phyloP scores from a whole-genome alignment of 2,888 invertebrate species.

The Ypsolopha scabrella region DNA sequence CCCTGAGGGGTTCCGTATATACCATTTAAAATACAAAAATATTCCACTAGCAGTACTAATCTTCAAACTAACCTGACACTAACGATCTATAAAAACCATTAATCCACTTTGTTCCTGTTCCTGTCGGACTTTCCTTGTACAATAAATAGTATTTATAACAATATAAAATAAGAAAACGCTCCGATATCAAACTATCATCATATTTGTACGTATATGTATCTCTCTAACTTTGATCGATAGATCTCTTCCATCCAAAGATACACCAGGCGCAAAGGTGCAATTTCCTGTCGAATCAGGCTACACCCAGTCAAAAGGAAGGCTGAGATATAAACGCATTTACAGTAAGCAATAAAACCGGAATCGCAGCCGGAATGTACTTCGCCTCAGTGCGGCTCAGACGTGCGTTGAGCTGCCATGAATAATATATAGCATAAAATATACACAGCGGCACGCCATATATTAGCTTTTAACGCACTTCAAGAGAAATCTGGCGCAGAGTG shows the following conservation, averaged over 20 bases:
- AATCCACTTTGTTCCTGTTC: no score
- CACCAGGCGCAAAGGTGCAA: not conserved
- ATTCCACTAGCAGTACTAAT: no score
- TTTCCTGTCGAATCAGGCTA: not conserved
- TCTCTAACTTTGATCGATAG: not conserved
- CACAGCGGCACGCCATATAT: not conserved
- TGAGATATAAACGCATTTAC: slow-evolving; percentile 23
- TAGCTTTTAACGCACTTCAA: not conserved
- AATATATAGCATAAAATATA: slow-evolving; percentile 12
- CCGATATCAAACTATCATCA: no score
- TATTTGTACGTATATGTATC: no score
- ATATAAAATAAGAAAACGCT: no score
- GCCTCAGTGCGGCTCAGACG: slow-evolving; percentile 2
- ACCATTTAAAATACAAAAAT: no score
- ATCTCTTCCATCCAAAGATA: not conserved
- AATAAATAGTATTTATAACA: no score
- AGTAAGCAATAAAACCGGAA: slow-evolving; percentile 21
- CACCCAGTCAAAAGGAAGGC: slow-evolving; percentile 12
- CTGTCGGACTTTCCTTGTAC: no score
- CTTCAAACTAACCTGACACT: no score
- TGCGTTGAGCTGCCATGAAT: slow-evolving; percentile 16
- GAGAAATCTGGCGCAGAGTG: not conserved
- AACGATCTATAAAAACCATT: no score
- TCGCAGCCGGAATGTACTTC: slow-evolving; percentile 8
- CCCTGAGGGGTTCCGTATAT: no score